A percentile compares a stretch with the other conserved stretches of the same genome.
Evolutionary conservation across 2,888 invertebrate species (phyloP).

Genomic region (Griposia aprilina): DNA sequence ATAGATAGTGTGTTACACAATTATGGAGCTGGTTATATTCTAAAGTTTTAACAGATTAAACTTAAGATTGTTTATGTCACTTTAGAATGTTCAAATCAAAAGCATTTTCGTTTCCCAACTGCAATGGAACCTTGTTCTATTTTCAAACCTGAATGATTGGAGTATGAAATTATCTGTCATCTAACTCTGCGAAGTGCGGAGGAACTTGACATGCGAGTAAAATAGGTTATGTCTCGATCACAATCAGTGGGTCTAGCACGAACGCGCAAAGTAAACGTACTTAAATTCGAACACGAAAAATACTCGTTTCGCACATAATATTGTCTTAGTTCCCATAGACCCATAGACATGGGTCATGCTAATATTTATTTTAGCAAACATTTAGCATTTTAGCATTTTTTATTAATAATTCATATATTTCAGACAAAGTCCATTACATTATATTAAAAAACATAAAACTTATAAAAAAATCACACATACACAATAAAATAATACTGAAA

Average conservation of each 20-base stretch:
- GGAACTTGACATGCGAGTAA: slow-evolving; percentile 8
- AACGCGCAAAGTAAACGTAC: not conserved
- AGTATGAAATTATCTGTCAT: slow-evolving; percentile 4
- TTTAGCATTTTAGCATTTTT: too few species aligned
- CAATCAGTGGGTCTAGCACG: not conserved
- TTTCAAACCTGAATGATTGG: not conserved
- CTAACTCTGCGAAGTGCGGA: slow-evolving; percentile 6
- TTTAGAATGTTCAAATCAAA: not conserved
- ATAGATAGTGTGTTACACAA: too few species aligned
- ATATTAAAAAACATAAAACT: not conserved
- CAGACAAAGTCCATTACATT: not conserved
- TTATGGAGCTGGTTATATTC: not conserved
- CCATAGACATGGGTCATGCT: too few species aligned
- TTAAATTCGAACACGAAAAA: not conserved
- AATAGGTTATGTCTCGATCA: slow-evolving; percentile 34
- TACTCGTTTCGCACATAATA: not conserved
- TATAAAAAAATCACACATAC: not conserved
- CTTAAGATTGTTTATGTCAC: not conserved
- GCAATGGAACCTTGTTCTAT: not conserved
- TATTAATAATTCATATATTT: not conserved
- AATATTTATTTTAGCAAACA: too few species aligned
- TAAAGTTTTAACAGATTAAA: not conserved
- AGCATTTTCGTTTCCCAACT: not conserved
- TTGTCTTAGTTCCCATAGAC: not conserved
- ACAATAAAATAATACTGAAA: too few species aligned